Evolutionary conservation across 2,113 vertebrate species (phyloP), one percentile per base, ranked within the genome.

Genomic region (Scatophagus argus): DNA sequence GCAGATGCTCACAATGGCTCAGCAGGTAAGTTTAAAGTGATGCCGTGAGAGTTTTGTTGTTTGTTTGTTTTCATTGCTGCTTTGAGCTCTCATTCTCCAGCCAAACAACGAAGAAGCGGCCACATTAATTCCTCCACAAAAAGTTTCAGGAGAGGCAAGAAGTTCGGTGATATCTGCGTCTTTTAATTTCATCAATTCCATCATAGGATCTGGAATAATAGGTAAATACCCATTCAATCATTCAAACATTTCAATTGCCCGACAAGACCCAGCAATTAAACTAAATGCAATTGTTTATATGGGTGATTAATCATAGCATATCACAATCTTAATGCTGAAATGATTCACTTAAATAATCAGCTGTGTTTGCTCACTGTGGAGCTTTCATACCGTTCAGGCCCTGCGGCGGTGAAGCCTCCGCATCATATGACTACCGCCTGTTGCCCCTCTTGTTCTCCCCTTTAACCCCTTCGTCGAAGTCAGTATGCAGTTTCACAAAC

Each of bases 151-250:
- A 85, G 88, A 92, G 61, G 46, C 44, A 78, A 95, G 87, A 31
- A 84, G 93, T 73, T 93, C 92, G 49, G 82, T 93, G 46, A 93
- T 93, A 43, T 94, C 95, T 63, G 97, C 97, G 17, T 94, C 94
- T 31, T 98, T 98, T 92, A 99, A 99, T 88, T 94, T 99, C 70
- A 96, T 97, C 85, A 99, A 99, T 87, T 98, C 98, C 34, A 98
- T 99, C 49, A 96, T 97, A 85, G 97, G 97, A 93, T 97, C 97
- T 27, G 96, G 97, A 52, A 87, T 98, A 78, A 98, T 99, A 94
- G 97, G 97, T 97, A 74, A 87, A 69, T 55, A 36, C 27, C 52
- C 6, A 32, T 2, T 61, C 34, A 5, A 3, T 16, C 5, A 32
- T 44, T 38, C 7, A 25, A 25, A 3, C 12, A 5, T 8, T 44